Base-by-base conservation (phyloP, 2,113 vertebrate species). In the Thymallus thymallus region DNA sequence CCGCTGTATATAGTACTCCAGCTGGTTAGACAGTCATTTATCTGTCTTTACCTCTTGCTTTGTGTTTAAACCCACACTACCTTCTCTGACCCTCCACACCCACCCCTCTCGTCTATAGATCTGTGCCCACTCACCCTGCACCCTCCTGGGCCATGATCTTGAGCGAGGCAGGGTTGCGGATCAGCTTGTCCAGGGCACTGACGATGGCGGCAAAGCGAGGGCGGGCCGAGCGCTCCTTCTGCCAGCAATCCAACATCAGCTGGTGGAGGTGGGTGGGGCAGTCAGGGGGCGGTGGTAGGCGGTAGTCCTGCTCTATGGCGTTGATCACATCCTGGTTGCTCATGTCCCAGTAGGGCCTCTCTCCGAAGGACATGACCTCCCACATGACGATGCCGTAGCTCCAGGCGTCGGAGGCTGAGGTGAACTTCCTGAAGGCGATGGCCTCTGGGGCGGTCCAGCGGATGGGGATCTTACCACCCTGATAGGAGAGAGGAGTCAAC, bases 241-340 rank as follows among this genome's bases (percentile, higher is more conserved):
- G 95, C 95, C 95, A 96, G 80, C 95, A 96, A 88, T 96, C 95
- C 86, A 96, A 79, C 95, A 97, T 97, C 58, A 97, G 94, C 90
- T 96, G 95, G 88, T 96, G 96, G 67, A 96, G 93, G 60, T 95
- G 92, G 4, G 94, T 94, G 84, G 96, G 95, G 80, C 96, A 96
- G 80, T 96, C 95, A 0, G 95, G 92, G 0, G 96, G 95, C 0
- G 96, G 95, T 1, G 96, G 95, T 70, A 96, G 92, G n/a, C 96
- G 93, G 88, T 96, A 96, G 84, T 96, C 95, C 85, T 96, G 95
- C 84, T 96, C 95, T 3, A 96, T 96, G 72, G 95, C 96, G 7
- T 97, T 97, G 82, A 97, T 97, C 62, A 97, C 95, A 6, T 96
- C 95, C 85, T 96, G 95, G 90, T 96, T 96, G 89, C 94, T 95